Conservation (phyloP, 2,113 vertebrate genomes). For the Onychorhynchus coronatus region DNA sequence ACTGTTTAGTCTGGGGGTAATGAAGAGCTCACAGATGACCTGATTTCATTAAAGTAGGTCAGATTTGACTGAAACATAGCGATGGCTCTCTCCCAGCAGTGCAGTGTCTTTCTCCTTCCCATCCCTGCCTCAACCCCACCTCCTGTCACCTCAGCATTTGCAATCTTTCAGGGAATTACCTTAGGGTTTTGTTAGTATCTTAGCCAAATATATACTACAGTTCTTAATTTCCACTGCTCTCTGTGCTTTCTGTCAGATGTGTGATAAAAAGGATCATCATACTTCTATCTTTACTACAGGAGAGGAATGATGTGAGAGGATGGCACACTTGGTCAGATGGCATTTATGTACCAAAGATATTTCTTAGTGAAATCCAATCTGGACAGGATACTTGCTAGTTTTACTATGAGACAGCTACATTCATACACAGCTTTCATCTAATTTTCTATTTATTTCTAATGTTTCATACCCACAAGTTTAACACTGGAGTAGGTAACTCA, state of each 20-base stretch:
- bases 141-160: constrained; percentile 11
- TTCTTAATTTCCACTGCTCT: constrained; percentile 3
- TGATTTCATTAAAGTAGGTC: constrained; percentile 88
- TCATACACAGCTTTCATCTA: background rate
- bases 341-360: background rate
- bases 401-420: background rate
- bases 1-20: constrained; percentile 90
- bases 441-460: background rate
- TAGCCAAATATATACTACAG: constrained; percentile 5
- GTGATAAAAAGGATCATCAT: background rate
- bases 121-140: background rate
- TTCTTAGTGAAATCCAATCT: background rate
- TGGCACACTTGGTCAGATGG: background rate
- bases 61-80: constrained; percentile 73
- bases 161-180: constrained; percentile 59
- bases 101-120: background rate
- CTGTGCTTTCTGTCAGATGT: background rate
- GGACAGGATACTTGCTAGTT: background rate
- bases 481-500: background rate
- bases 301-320: background rate
- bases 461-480: background rate
- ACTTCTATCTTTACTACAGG: background rate
- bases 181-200: constrained; percentile 34
- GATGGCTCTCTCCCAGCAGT: constrained; percentile 63
- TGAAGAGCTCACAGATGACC: constrained; percentile 93